Conservation (phyloP, 2,113 vertebrate genomes). For the Tinamus guttatus region DNA sequence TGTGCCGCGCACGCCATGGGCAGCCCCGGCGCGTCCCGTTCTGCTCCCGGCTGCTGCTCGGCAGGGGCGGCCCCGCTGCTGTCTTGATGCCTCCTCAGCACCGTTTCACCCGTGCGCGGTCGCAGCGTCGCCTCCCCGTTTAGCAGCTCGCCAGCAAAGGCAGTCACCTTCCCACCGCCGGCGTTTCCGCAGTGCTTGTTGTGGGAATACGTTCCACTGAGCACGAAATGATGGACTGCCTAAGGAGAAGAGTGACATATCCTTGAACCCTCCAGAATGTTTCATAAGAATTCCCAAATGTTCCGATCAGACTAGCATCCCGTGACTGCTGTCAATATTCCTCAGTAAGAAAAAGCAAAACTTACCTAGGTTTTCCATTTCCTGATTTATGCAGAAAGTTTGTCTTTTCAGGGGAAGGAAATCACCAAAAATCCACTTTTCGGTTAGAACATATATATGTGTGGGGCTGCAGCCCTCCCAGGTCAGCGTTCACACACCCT, state of each 20-base stretch:
- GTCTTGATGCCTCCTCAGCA: too few relatives aligned
- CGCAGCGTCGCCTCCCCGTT: slow-evolving; percentile 34
- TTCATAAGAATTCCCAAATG: not conserved
- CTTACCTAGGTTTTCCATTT: too few relatives aligned
- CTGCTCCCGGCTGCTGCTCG: not conserved
- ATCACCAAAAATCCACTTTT: not conserved
- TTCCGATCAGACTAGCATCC: not conserved
- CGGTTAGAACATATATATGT: not conserved
- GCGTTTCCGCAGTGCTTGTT: slow-evolving; percentile 3
- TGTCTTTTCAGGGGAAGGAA: not conserved
- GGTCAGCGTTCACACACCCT: rapidly evolving
- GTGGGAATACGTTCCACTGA: not conserved
- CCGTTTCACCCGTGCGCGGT: not conserved
- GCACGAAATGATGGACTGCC: slow-evolving; percentile 27
- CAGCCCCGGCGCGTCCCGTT: too few relatives aligned
- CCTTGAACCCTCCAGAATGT: not conserved
- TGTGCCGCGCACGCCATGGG: too few relatives aligned
- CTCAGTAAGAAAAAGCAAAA: not conserved
- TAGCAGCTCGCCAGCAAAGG: slow-evolving; percentile 33
- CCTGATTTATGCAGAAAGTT: not conserved
- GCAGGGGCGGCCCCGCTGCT: not conserved
- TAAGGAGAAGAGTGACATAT: not conserved
- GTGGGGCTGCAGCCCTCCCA: not conserved
- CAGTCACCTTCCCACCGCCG: slow-evolving; percentile 46
- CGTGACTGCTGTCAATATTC: not conserved